Evolutionary conservation across 2,888 invertebrate genomes (phyloP).

Genomic region (Cerceris rybyensis): DNA sequence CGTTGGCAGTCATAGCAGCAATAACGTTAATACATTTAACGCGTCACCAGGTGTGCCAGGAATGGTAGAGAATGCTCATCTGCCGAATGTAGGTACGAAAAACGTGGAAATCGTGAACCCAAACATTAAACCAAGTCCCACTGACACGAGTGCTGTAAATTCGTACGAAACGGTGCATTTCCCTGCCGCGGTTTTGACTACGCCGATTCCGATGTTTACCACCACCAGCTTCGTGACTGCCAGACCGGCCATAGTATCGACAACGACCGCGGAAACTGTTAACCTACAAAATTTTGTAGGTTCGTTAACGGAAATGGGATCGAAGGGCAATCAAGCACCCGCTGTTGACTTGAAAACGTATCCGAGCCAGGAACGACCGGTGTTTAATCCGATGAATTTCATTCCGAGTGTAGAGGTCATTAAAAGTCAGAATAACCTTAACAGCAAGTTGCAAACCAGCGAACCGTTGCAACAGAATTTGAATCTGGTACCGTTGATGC

Average conservation of each 20-base stretch:
- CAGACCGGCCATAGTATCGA: slow-evolving; percentile 61
- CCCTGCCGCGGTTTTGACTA: slow-evolving; percentile 74
- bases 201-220: slow-evolving; percentile 76
- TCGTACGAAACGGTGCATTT: slow-evolving; percentile 70
- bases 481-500: slow-evolving; percentile 75
- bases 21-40: slow-evolving; percentile 64
- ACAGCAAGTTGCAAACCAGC: slow-evolving; percentile 65
- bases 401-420: slow-evolving; percentile 76
- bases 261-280: slow-evolving; percentile 58
- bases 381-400: slow-evolving; percentile 79
- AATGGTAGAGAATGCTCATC: slow-evolving; percentile 68
- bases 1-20: slow-evolving; percentile 69
- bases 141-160: slow-evolving; percentile 67
- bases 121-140: slow-evolving; percentile 72
- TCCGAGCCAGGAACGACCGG: slow-evolving; percentile 62
- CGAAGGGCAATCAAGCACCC: slow-evolving; percentile 56
- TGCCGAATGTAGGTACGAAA: slow-evolving; percentile 74
- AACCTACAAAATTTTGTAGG: slow-evolving; percentile 71
- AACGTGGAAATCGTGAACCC: slow-evolving; percentile 79
- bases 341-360: slow-evolving; percentile 48
- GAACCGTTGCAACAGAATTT: slow-evolving; percentile 72
- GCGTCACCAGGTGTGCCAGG: slow-evolving; percentile 39
- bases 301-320: slow-evolving; percentile 72
- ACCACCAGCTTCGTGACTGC: slow-evolving; percentile 70
- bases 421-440: slow-evolving; percentile 75